Base-by-base conservation (phyloP, 2,113 vertebrate genomes). In the Zosterops borbonicus region DNA sequence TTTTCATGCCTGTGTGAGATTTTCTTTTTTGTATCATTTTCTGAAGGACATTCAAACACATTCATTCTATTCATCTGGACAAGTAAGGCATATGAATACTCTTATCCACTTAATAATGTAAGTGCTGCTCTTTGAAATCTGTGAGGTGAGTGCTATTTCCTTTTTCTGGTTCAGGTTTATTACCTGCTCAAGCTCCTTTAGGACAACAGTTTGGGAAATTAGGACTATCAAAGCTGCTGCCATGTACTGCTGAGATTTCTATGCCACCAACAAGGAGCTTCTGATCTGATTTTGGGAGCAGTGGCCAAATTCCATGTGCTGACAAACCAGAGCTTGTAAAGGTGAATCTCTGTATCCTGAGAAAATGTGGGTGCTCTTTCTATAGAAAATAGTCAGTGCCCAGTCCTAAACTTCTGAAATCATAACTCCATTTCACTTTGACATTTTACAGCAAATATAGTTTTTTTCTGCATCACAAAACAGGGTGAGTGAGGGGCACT, bases 51-150 rank as follows among this genome's bases (percentile, higher is more conserved):
- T 93, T 90, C 50, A 94, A 70, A 90, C 49, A n/a, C 29, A 37
- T 47, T 83, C 8, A 17, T 88, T 92, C 58, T 74, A 63, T 81
- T 93, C 63, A 67, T 62, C 55, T 59, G 65, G 63, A 46, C 35
- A 90, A 80, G 75, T 53, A 58, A 86, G 33, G 67, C 58, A 53
- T 20, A 15, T 59, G 68, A 83, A 63, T 90, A 46, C 33, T 77
- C 46, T 70, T 69, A 65, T 55, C 39, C 25, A 28, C 52, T 92
- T 67, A 77, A n/a, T 80, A 62, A 74, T 44, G 3, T 28, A 55
- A 65, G 86, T 47, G 55, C 83, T 67, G 46, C 68, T 86, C 50
- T 85, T 85, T 64, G 68, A 92, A 93, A 90, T 94, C 67, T 77
- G n/a, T 1, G 5, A 79, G 46, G 37, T 67, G 68, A 89, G 19